phyloP scores from a whole-genome alignment of 1,140 invertebrate genomes.

The Drosophila sturtevanti region DNA sequence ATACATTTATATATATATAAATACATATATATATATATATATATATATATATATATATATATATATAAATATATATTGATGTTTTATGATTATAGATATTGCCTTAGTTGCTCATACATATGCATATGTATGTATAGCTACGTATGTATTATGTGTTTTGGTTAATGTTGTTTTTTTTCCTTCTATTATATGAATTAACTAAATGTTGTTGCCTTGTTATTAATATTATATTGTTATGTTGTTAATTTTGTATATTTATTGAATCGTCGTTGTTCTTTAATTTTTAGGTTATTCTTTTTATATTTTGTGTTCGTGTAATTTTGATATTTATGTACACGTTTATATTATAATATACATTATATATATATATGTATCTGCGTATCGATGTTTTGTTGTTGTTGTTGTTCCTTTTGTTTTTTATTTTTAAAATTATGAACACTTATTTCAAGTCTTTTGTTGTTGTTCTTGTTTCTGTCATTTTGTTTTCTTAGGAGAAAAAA shows the following conservation, averaged over 20 bases:
- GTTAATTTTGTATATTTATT: slow-evolving; percentile 4
- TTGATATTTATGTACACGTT: slow-evolving; percentile 7
- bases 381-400: slow-evolving; percentile 39
- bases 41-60: slow-evolving; percentile 27
- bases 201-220: slow-evolving; percentile 18
- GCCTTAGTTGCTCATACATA: slow-evolving; percentile 54
- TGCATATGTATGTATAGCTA: slow-evolving; percentile 29
- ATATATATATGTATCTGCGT: slow-evolving; percentile 11
- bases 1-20: slow-evolving; percentile 32
- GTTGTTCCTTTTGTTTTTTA: slow-evolving; percentile 41
- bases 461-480: slow-evolving; percentile 8
- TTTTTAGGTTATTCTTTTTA: slow-evolving; percentile 10
- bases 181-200: slow-evolving; percentile 21
- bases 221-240: not conserved
- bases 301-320: slow-evolving; percentile 35
- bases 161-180: slow-evolving; percentile 9
- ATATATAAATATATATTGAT: slow-evolving; percentile 34
- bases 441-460: slow-evolving; percentile 69
- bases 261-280: slow-evolving; percentile 39
- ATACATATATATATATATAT: slow-evolving; percentile 37
- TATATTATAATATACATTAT: not conserved
- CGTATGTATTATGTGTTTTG: slow-evolving; percentile 22
- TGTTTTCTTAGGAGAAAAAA: not conserved
- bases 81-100: slow-evolving; percentile 43
- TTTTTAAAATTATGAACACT: slow-evolving; percentile 74